Evolutionary conservation across 2,888 invertebrate genomes (phyloP).

Genomic region (Leptodirus hochenwartii): DNA sequence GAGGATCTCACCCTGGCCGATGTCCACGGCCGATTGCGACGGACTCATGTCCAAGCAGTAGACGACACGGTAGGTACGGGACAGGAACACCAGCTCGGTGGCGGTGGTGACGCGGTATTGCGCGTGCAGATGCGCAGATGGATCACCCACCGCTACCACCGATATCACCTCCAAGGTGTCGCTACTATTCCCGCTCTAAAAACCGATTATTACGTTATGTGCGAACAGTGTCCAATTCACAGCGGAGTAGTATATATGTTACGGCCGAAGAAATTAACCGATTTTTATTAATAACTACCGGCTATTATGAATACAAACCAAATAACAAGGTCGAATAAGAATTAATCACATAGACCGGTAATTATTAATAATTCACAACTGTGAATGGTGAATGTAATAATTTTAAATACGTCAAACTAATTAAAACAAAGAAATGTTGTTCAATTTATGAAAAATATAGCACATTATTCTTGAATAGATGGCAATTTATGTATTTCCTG

Average conservation of each 20-base stretch:
- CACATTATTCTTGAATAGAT: too few relatives aligned
- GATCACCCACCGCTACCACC: constrained; percentile 30
- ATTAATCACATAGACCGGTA: too few relatives aligned
- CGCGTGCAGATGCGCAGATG: constrained; percentile 25
- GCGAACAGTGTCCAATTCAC: too few relatives aligned
- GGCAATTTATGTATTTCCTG: too few relatives aligned
- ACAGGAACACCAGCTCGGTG: constrained; percentile 46
- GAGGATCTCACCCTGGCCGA: constrained; percentile 38
- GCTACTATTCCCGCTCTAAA: constrained; percentile 28
- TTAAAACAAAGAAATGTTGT: too few relatives aligned
- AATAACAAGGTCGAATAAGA: constrained; percentile 2
- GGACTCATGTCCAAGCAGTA: constrained; percentile 65
- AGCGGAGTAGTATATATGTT: constrained; percentile 7
- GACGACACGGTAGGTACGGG: constrained; percentile 50
- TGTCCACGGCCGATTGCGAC: constrained; percentile 50
- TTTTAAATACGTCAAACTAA: too few relatives aligned
- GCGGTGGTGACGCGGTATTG: constrained; percentile 35
- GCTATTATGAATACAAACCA: constrained; percentile 3
- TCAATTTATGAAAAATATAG: too few relatives aligned
- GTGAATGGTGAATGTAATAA: too few relatives aligned
- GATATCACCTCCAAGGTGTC: constrained; percentile 48
- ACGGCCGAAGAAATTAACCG: constrained; percentile 5
- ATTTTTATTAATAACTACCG: too few relatives aligned
- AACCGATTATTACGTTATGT: constrained; percentile 11
- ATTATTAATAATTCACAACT: too few relatives aligned